These are phyloP conservation scores for Rissa tridactyla DNA, from an alignment of 2,113 vertebrate species.

Conservation along the genomic window DNA sequence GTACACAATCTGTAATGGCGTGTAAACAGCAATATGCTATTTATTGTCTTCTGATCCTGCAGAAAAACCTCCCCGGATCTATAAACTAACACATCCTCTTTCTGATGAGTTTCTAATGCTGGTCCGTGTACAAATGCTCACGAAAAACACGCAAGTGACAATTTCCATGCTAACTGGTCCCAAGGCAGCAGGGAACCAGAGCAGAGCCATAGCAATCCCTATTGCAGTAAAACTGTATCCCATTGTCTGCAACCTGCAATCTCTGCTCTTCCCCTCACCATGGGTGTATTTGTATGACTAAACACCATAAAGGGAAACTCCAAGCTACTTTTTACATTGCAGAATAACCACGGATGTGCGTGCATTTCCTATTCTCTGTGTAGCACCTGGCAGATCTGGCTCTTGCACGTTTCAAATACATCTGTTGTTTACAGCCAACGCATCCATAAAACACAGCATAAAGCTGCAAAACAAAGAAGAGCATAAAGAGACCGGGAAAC, in stretches of 20 bases:
- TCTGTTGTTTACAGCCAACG: background rate
- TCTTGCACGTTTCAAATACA: background rate
- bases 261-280: background rate
- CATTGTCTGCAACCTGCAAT: background rate
- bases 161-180: background rate
- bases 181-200: background rate
- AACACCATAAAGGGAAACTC: background rate
- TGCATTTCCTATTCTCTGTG: background rate
- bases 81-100: background rate
- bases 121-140: background rate
- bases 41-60: background rate
- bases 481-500: background rate
- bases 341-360: background rate
- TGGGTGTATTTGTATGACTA: fast-evolving
- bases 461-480: background rate
- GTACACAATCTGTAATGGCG: background rate
- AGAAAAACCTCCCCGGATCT: background rate
- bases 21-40: background rate
- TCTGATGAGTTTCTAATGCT: background rate
- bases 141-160: fast-evolving
- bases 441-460: background rate
- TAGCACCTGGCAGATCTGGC: background rate
- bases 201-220: background rate
- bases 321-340: background rate
- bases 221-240: fast-evolving